Evolutionary conservation across 2,113 vertebrate genomes (phyloP).

Genomic region (Todiramphus saurophagus): DNA sequence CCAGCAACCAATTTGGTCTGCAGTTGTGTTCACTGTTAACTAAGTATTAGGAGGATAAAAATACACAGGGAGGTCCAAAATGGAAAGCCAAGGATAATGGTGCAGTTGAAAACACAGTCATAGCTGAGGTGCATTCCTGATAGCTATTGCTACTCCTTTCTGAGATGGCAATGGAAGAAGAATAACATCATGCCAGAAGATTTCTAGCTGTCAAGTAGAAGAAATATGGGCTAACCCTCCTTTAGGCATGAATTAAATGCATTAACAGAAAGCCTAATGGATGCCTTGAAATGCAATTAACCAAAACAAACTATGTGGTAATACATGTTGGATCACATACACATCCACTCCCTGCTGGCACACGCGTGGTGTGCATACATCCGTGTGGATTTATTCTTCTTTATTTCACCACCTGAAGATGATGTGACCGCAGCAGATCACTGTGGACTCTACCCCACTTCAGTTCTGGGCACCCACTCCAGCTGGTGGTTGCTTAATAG

Average conservation of each 20-base stretch:
- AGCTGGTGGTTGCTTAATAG: neutral
- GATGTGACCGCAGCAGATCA: neutral
- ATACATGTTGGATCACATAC: neutral
- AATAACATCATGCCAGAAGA: neutral
- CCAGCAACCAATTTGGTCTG: neutral
- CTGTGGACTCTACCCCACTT: neutral
- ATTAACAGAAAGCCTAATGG: slow-evolving; percentile 19
- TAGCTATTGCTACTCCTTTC: neutral
- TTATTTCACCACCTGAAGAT: neutral
- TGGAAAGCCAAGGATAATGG: slow-evolving; percentile 17
- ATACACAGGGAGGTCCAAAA: neutral
- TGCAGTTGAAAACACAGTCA: neutral
- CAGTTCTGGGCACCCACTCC: neutral
- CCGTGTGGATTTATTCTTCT: neutral
- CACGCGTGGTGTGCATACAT: neutral
- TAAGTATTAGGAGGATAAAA: neutral
- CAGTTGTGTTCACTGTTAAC: neutral
- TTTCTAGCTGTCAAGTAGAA: neutral
- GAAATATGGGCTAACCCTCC: neutral
- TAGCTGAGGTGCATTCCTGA: neutral
- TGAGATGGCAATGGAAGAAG: neutral
- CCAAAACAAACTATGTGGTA: slow-evolving; percentile 25
- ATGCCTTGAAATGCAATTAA: slow-evolving; percentile 31
- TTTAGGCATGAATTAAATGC: neutral
- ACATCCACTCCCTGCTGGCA: neutral